Base-by-base conservation (phyloP, 1,140 invertebrate species). In the Mya arenaria region DNA sequence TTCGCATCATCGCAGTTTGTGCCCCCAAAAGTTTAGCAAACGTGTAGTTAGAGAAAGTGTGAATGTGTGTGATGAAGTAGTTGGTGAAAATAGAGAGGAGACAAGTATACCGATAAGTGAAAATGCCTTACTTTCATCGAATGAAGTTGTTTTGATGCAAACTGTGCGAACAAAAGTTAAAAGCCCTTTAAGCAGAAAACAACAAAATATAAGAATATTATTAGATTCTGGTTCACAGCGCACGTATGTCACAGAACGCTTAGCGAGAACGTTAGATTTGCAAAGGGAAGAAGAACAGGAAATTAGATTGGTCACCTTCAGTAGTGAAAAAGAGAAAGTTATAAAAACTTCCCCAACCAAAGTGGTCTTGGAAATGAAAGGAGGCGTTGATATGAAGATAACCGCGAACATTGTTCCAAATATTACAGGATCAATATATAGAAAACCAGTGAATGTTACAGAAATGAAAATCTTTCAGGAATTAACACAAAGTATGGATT, bases 111-210 rank as follows among this genome's bases (percentile, higher is more conserved):
- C 19, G 10, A 19, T 48, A 13, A 48, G 19, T n/a, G 65, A 55
- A 69, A 83, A 60, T 52, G 44, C 19, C 32, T 37, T 83, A 2
- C 23, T 74, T 19, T 66, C 80, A 15, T 56, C 71, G 10, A 71
- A 52, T 41, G 41, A 66, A 30, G 74, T 73, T 36, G 80, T 82
- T 17, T 55, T 82, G 52, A 75, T 82, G 80, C 80, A 82, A 68
- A 39, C 34, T 15, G 23, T n/a, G 19, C 39, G 36, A 25, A 36
- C 65, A 72, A 63, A 77, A 58, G 65, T 83, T 17, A 34, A 4
- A 52, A 82, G 66, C 32, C 23, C 30, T 5, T 28, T 23, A 19
- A 13, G 4, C 15, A 34, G 19, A 23, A 15, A 28, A 36, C 23
- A 17, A 41, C 19, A 78, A 55, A 55, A 8, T 23, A 56, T 65